Conservation (phyloP, 2,113 vertebrate species). For the Takifugu flavidus region DNA sequence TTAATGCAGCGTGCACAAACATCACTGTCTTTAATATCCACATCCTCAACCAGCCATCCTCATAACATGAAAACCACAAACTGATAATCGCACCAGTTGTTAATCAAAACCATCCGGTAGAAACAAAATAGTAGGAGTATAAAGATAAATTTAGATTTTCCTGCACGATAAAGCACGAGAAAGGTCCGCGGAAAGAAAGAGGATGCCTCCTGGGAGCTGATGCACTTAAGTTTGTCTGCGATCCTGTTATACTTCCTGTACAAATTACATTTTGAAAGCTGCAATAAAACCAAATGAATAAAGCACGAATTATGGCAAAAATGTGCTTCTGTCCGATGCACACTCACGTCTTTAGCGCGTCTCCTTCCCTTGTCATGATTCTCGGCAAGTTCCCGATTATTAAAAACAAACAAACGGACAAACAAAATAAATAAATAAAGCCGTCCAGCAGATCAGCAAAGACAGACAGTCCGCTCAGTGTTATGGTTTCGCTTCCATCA, state of each 20-base stretch:
- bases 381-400: not conserved
- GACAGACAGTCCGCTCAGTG: not conserved
- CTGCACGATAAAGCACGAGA: too few species aligned
- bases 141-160: too few species aligned
- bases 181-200: conserved; percentile 4
- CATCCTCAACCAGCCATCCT: not conserved
- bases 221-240: conserved; percentile 40
- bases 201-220: conserved; percentile 12
- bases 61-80: not conserved
- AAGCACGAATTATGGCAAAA: too few species aligned
- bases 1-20: not conserved
- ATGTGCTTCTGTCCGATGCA: not conserved
- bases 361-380: conserved; percentile 32
- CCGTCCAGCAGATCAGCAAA: not conserved
- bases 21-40: conserved; percentile 1
- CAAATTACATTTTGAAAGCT: not conserved
- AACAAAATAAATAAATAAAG: not conserved
- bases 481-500: conserved; percentile 20
- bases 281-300: not conserved
- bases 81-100: too few species aligned
- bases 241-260: conserved; percentile 7
- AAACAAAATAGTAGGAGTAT: too few species aligned
- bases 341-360: conserved; percentile 57
- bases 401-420: not conserved
- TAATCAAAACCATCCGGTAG: too few species aligned